Base-by-base conservation (phyloP, 2,888 invertebrate genomes). In the Oxyteleia sp. region DNA sequence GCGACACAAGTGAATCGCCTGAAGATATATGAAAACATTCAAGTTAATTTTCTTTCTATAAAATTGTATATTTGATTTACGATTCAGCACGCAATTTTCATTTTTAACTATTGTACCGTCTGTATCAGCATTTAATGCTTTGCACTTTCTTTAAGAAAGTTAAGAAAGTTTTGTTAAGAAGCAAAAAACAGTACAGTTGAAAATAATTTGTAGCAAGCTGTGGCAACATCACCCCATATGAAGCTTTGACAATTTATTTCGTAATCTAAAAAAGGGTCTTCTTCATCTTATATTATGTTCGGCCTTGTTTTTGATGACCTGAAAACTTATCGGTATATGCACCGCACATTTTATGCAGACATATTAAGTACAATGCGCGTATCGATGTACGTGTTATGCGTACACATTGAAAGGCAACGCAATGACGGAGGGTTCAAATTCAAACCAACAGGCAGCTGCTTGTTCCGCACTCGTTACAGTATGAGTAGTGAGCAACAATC, bases 401-500 rank as follows among this genome's bases (percentile, higher is more conserved):
- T 78, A 69, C 69, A 61, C 68, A 61, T 51, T 38, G 41, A 61
- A 63, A 55, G 35, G 51, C 68, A 57, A 57, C 72, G 64, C 64
- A 53, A 72, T 45, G 71, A 72, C 47, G 68, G 72, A 82, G 82
- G 76, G 76, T 72, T 72, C 41, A 82, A 71, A 82, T 72, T 76
- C 72, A 72, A 59, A 63, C 66, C 55, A 61, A 76, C 59, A 63
- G 71, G 72, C 82, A 76, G 82, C 82, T 82, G 82, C 76, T 49
- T 71, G 76, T 69, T 69, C 49, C 57, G 79, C 47, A 72, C 76
- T 82, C 49, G 82, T 78, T 78, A 82, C 82, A 82, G 66, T 78
- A 72, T 47, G 74, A 78, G 63, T 32, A 59, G 69, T 43, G 55
- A 51, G 74, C 80, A 55, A 66, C 72, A 72, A 66, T 72, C 72